phyloP scores from a whole-genome alignment of 2,888 invertebrate species.

The Corbicula japonica region DNA sequence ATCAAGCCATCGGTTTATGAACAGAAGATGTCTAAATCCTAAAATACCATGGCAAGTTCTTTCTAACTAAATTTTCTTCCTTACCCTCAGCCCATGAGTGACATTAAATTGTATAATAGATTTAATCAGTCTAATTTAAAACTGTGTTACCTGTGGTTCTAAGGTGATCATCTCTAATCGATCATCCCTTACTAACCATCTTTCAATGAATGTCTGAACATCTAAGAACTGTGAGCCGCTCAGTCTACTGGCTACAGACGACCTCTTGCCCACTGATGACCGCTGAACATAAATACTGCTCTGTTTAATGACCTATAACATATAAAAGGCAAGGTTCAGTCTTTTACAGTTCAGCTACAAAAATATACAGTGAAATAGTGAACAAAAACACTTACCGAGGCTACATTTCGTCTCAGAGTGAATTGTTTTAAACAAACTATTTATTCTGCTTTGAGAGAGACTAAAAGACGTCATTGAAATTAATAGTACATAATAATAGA shows the following conservation, averaged over 20 bases:
- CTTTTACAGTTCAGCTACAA: background rate
- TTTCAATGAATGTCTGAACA: constrained; percentile 40
- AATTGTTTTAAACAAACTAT: background rate
- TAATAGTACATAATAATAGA: too few relatives aligned
- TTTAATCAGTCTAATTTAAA: constrained; percentile 31
- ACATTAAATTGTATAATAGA: constrained; percentile 59
- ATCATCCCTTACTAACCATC: constrained; percentile 16
- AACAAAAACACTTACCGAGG: background rate
- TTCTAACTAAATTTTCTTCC: constrained; percentile 75
- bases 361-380: background rate
- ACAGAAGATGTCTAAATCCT: constrained; percentile 83
- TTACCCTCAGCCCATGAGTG: constrained; percentile 77
- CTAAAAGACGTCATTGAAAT: background rate
- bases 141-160: constrained; percentile 25
- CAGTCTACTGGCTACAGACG: constrained; percentile 10
- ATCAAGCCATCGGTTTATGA: constrained; percentile 83
- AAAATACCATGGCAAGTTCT: constrained; percentile 81
- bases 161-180: constrained; percentile 20
- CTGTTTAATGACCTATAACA: constrained; percentile 13
- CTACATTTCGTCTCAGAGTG: background rate
- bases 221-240: constrained; percentile 41
- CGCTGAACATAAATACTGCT: constrained; percentile 25
- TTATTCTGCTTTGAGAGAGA: background rate
- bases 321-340: background rate
- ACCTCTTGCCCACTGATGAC: background rate